These are phyloP conservation scores for Drosophila kanekoi DNA, from an alignment of 2,888 invertebrate genomes.

Conservation along the genomic window DNA sequence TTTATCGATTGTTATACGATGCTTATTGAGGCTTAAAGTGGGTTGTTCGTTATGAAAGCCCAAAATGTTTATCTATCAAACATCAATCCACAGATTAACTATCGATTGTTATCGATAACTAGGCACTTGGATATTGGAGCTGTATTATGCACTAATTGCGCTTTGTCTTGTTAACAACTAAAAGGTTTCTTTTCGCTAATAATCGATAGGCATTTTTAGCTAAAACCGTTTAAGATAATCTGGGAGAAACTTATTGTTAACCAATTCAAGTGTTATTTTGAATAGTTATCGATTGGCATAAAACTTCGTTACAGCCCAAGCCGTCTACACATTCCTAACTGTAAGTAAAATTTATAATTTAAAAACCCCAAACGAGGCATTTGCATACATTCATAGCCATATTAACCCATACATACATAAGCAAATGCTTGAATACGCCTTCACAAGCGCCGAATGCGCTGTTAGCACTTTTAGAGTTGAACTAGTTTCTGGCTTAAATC, in stretches of 20 bases:
- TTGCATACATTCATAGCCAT: not conserved
- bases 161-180: not conserved
- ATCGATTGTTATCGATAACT: not conserved
- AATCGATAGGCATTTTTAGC: no score
- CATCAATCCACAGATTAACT: not conserved
- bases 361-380: not conserved
- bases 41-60: no score
- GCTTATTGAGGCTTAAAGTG: no score
- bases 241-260: no score
- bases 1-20: no score
- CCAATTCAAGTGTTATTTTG: no score
- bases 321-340: not conserved
- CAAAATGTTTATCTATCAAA: no score
- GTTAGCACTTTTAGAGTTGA: not conserved
- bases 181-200: no score
- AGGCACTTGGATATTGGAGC: not conserved
- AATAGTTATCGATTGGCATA: slow-evolving; percentile 1
- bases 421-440: slow-evolving; percentile 1
- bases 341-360: no score
- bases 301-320: not conserved
- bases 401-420: slow-evolving; percentile 3
- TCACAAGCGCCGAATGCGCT: not conserved
- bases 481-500: slow-evolving; percentile 32
- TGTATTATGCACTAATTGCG: not conserved
- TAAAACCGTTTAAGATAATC: no score